phyloP scores from a whole-genome alignment of 2,113 vertebrate species.

The Macquaria ambigua region DNA sequence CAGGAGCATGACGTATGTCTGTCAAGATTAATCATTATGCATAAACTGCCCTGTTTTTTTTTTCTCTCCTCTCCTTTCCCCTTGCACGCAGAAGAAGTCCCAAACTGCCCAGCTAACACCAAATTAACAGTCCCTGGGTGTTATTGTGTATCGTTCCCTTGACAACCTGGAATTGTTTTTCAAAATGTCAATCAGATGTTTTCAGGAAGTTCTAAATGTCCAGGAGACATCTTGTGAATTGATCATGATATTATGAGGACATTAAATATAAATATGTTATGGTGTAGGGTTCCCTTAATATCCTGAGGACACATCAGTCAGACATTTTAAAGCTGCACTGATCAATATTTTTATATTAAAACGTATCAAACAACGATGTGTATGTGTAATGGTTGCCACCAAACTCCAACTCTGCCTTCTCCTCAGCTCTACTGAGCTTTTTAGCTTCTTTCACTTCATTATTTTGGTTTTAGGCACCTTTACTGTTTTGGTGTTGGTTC shows the following conservation, averaged over 20 bases:
- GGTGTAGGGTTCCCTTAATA: background rate
- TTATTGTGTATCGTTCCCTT: background rate
- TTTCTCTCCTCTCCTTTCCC: background rate
- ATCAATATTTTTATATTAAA: too few species aligned
- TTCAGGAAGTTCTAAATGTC: slow-evolving; percentile 5
- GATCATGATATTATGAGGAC: background rate
- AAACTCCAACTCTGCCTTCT: too few species aligned
- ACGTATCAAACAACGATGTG: too few species aligned
- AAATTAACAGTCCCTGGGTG: slow-evolving; percentile 16
- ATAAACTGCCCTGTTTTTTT: slow-evolving; percentile 50
- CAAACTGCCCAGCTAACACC: slow-evolving; percentile 16
- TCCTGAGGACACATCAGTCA: background rate
- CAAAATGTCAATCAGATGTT: slow-evolving; percentile 12
- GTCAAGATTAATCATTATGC: slow-evolving; percentile 82
- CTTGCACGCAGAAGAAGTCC: slow-evolving; percentile 35
- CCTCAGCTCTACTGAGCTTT: too few species aligned
- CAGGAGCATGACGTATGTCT: slow-evolving; percentile 83
- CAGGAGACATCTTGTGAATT: background rate
- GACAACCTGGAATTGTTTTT: background rate
- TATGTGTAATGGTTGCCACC: too few species aligned
- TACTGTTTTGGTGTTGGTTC: too few species aligned
- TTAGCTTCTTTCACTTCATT: too few species aligned
- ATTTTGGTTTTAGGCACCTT: too few species aligned
- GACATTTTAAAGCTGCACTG: background rate
- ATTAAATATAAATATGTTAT: background rate